phyloP scores from a whole-genome alignment of 2,888 invertebrate species.

The Dolichopus griseipennis region DNA sequence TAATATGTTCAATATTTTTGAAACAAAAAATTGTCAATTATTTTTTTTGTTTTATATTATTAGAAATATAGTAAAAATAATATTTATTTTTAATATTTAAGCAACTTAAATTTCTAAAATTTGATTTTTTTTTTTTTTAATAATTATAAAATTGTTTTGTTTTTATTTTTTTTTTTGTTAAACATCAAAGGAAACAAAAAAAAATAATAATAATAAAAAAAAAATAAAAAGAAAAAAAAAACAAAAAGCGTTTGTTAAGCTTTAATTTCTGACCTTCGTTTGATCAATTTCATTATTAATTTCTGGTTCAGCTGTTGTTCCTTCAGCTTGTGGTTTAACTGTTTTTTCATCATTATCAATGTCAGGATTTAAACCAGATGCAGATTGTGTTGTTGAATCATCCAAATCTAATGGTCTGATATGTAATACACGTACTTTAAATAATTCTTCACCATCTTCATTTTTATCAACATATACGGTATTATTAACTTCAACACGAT shows the following conservation, averaged over 20 bases:
- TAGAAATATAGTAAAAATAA: too few relatives aligned
- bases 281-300: slow-evolving; percentile 7
- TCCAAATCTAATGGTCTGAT: slow-evolving; percentile 43
- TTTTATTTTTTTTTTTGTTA: too few relatives aligned
- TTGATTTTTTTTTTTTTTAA: too few relatives aligned
- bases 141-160: too few relatives aligned
- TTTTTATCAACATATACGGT: slow-evolving; percentile 45
- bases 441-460: slow-evolving; percentile 34
- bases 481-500: slow-evolving; percentile 49
- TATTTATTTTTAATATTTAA: too few relatives aligned
- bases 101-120: too few relatives aligned
- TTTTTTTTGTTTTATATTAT: too few relatives aligned
- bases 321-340: not conserved
- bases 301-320: not conserved
- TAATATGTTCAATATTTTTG: too few relatives aligned
- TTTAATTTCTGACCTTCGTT: slow-evolving; percentile 2
- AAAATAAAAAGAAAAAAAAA: too few relatives aligned
- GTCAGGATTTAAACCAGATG: not conserved
- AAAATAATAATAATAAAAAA: too few relatives aligned
- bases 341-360: not conserved
- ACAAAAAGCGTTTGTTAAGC: not conserved
- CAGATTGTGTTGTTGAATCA: slow-evolving; percentile 5
- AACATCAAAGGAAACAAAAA: too few relatives aligned
- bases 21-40: too few relatives aligned
- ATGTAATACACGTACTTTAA: slow-evolving; percentile 47